Percentiles rank a stretch among this genome's conserved stretches.
Evolutionary conservation across 2,888 invertebrate species (phyloP).

Genomic region (Mesodorylaimus sp.): DNA sequence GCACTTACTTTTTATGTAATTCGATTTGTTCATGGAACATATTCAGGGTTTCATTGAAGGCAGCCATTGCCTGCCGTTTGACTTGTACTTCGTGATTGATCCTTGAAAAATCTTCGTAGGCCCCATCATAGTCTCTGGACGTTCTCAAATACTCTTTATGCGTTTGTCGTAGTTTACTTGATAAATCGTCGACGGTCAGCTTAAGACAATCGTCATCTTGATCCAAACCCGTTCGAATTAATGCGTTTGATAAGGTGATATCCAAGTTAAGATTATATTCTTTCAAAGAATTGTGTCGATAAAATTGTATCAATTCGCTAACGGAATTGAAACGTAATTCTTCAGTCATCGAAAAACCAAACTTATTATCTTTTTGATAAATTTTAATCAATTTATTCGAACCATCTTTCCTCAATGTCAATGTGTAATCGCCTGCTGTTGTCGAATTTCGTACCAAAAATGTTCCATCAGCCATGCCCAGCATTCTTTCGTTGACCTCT

Average conservation of each 20-base stretch:
- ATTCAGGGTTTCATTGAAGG: conserved; percentile 64
- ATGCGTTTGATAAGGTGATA: conserved; percentile 68
- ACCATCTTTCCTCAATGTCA: conserved; percentile 50
- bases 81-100: conserved; percentile 58
- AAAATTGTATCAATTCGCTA: conserved; percentile 64
- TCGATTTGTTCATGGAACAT: conserved; percentile 75
- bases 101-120: conserved; percentile 54
- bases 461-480: conserved; percentile 58
- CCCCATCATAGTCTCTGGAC: conserved; percentile 53
- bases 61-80: conserved; percentile 66
- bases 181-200: conserved; percentile 45
- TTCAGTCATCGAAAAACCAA: conserved; percentile 53
- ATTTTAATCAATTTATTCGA: conserved; percentile 70
- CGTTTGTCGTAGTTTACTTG: conserved; percentile 49
- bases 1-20: conserved; percentile 47
- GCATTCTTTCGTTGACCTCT: conserved; percentile 14
- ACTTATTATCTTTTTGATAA: conserved; percentile 66
- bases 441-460: conserved; percentile 93
- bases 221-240: conserved; percentile 41
- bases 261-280: conserved; percentile 83
- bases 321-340: conserved; percentile 40
- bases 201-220: background rate
- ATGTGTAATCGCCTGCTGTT: conserved; percentile 70
- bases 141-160: conserved; percentile 43
- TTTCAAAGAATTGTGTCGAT: conserved; percentile 61